Evolutionary conservation across 2,888 invertebrate genomes (phyloP), one percentile per base, ranked within the genome.

Genomic region (Ecliptopera silaceata): DNA sequence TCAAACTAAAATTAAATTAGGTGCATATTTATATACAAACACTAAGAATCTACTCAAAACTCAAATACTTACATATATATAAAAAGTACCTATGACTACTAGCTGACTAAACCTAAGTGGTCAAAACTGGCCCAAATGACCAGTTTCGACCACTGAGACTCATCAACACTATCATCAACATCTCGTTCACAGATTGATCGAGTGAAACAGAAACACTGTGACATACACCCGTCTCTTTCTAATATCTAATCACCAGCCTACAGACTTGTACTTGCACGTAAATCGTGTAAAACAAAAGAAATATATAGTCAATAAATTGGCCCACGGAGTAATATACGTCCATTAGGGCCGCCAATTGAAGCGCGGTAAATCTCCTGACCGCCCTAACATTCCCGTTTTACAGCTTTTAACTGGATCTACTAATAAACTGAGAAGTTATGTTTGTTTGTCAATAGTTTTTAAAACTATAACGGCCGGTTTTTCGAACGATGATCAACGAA

Each of bases 271-370:
- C 43, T 56, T 55, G 69, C 66, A 76, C 71, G 75, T 65, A 88
- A 87, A 88, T 87, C 74, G 75, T 71, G 65, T 77, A 77, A 83
- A 87, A 86, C 84, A 85, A 84, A 89, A 74, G 82, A 84, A 84
- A 85, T 85, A 85, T 85, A 82, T 85, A 82, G 82, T 74, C 85
- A 77, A 89, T 90, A 89, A 90, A 89, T 87, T 75, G 77, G 70
- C 78, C 86, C 83, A 78, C 84, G 76, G 74, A 73, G 88, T 87
- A 85, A 88, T 89, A 88, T 87, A 88, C 85, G 89, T 89, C 89
- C 86, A 88, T 88, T 89, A 89, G 80, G 71, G 79, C 71, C 75
- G 75, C 77, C 82, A 80, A 82, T 84, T 80, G 84, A 84, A 83
- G 75, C 73, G 81, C 74, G 78, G 80, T 89, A 90, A 89, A 89